Evolutionary conservation across 2,113 vertebrate species (phyloP).

Genomic region (Pan paniscus): DNA sequence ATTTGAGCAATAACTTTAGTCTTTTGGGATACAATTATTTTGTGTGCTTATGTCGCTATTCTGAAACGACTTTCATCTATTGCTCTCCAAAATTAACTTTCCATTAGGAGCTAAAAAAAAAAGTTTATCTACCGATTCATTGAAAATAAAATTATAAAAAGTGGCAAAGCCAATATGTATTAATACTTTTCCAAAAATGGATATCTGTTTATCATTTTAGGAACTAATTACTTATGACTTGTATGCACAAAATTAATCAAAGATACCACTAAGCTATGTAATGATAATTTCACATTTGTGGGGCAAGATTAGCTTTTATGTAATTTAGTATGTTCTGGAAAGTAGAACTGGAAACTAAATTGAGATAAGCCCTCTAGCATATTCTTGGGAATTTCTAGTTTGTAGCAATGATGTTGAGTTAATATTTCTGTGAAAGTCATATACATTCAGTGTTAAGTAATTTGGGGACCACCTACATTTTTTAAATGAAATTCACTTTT

Average conservation of each 20-base stretch:
- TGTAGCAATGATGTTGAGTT: background rate
- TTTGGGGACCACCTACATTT: background rate
- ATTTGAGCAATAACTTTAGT: constrained; percentile 21
- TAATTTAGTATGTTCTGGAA: background rate
- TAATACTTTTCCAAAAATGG: background rate
- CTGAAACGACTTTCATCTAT: background rate
- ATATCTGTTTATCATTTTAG: background rate
- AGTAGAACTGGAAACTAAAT: background rate
- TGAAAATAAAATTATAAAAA: constrained; percentile 33
- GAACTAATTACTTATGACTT: background rate
- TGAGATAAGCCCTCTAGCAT: background rate
- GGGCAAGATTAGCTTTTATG: background rate
- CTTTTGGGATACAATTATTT: constrained; percentile 48
- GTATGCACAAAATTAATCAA: background rate
- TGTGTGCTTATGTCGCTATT: background rate
- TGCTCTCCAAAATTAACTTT: constrained; percentile 32
- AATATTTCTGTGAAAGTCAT: background rate
- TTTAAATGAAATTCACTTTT: background rate
- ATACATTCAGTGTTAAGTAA: background rate
- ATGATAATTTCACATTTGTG: background rate
- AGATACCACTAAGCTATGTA: background rate
- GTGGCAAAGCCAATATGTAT: background rate
- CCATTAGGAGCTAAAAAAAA: background rate
- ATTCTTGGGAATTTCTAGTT: background rate
- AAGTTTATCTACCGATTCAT: background rate